Conservation (phyloP, 2,888 invertebrate genomes). For the Calephelis perditalis region DNA sequence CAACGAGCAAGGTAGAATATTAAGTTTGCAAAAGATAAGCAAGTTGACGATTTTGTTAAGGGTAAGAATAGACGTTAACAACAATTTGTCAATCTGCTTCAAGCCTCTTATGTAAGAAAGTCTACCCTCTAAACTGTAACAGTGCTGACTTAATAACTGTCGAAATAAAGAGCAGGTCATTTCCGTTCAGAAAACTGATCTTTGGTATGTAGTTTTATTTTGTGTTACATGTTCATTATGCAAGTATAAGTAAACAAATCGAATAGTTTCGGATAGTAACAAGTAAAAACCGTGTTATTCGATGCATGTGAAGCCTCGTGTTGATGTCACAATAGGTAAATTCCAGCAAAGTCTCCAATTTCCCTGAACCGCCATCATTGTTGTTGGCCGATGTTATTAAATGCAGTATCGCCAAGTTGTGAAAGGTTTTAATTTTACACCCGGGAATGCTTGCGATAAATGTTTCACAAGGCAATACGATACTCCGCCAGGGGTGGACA, state of each 20-base stretch:
- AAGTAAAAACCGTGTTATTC: not conserved
- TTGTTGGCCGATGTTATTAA: slow-evolving; percentile 29
- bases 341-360: slow-evolving; percentile 44
- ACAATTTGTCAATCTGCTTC: too few species aligned
- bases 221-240: too few species aligned
- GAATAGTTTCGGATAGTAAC: too few species aligned
- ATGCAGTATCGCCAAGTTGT: slow-evolving; percentile 36
- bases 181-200: too few species aligned
- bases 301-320: slow-evolving; percentile 5
- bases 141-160: too few species aligned
- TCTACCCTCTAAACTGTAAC: not conserved
- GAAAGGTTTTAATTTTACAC: slow-evolving; percentile 47
- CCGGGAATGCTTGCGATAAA: slow-evolving; percentile 54
- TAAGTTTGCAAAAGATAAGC: too few species aligned
- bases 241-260: slow-evolving; percentile 10
- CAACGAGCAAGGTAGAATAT: too few species aligned
- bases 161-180: too few species aligned
- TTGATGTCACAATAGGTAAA: slow-evolving; percentile 21
- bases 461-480: slow-evolving; percentile 67
- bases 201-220: too few species aligned
- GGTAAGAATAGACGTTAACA: too few species aligned
- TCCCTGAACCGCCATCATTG: slow-evolving; percentile 38
- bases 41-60: too few species aligned
- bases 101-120: not conserved
- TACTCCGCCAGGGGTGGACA: slow-evolving; percentile 47